Conservation (phyloP, 2,113 vertebrate genomes). For the Pleuronectes platessa region DNA sequence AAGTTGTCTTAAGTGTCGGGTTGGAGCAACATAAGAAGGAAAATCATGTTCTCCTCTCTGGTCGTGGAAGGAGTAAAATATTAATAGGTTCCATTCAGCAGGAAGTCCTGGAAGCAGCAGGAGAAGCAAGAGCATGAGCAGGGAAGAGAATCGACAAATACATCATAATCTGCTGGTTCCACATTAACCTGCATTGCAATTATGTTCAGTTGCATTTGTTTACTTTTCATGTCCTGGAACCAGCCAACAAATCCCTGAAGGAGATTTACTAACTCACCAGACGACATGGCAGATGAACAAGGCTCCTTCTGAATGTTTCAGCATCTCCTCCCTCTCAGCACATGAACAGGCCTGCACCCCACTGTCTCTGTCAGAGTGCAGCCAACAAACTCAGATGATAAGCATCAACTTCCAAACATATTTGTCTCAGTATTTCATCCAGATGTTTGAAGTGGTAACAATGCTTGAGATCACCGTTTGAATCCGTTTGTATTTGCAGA, state of each 20-base stretch:
- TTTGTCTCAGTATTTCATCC: no score
- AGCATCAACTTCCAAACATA: no score
- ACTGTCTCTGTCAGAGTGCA: not conserved
- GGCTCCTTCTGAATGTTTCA: not conserved
- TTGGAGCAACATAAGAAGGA: slow-evolving; percentile 14
- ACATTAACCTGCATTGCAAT: slow-evolving; percentile 3
- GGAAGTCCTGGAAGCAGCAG: slow-evolving; percentile 43
- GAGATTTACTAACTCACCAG: not conserved
- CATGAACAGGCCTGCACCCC: not conserved
- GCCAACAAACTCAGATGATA: no score
- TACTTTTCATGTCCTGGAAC: not conserved
- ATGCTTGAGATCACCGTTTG: no score
- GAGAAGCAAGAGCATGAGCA: slow-evolving; percentile 4
- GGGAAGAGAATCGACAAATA: slow-evolving; percentile 2
- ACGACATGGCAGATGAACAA: not conserved
- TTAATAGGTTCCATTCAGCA: slow-evolving; percentile 38
- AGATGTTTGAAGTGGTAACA: no score
- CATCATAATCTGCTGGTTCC: slow-evolving; percentile 10
- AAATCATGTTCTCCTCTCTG: no score
- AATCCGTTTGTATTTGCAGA: no score
- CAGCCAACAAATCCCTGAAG: not conserved
- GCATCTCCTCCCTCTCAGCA: not conserved
- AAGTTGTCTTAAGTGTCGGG: slow-evolving; percentile 16
- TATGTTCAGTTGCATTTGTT: not conserved
- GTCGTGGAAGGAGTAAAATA: slow-evolving; percentile 51